Base-by-base conservation (phyloP, 2,113 vertebrate species). In the Hydrolagus affinis region DNA sequence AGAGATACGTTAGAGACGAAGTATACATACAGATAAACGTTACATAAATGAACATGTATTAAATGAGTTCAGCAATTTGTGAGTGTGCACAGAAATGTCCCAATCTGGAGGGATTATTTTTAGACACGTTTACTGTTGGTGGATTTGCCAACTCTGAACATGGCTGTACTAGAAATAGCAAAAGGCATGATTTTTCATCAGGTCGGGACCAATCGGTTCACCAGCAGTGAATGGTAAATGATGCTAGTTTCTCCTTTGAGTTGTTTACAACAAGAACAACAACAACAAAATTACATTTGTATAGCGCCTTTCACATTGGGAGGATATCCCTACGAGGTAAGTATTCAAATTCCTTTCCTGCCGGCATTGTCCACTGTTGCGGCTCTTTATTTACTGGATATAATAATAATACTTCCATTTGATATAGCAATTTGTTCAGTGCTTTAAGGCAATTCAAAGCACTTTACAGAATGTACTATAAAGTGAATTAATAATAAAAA, bases 1-100 rank as follows among this genome's bases (percentile, higher is more conserved):
- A 83, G 59, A 83, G 66, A 83, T 83, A 83, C 32, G 78, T 66
- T 83, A 83, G 78, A 83, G 66, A 73, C 15, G 71, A 73, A 73
- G 25, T 30, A 73, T 12, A 73, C 25, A 83, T 1, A 23, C 78
- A 83, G 78, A 83, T 25, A 83, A 44, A 83, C 59, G 28, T 14
- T 15, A 44, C 44, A 6, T 44, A 44, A 44, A 83, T 83, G 78
- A 64, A 32, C 78, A 14, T 28, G 78, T 83, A 25, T 32, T 17
- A 32, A 83, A 83, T 83, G 78, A 21, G 21, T 83, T n/a, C 62
- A 32, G 60, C 60, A 57, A 44, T n/a, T 78, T 57, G 57, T 32
- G 75, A 11, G 11, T 11, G 11, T 64, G 77, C 25, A 44, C 77
- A 64, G 60, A 25, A 59, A 60, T 25, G 77, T 68, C 15, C 59